Evolutionary conservation across 1,140 invertebrate genomes (phyloP).

Genomic region (Colletes latitarsis): DNA sequence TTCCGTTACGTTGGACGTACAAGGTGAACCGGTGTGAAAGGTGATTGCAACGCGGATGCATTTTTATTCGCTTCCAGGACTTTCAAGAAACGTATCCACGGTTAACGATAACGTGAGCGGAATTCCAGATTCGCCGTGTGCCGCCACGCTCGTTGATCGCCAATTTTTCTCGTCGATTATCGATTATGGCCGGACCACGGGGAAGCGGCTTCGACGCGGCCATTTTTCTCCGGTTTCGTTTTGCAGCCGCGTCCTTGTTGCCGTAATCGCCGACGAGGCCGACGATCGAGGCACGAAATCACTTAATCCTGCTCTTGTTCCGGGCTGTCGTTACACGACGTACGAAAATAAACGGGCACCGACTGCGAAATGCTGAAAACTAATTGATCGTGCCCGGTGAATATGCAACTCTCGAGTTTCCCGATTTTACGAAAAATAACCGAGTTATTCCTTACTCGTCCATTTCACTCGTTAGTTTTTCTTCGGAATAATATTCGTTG

Average conservation of each 20-base stretch:
- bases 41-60: constrained; percentile 67
- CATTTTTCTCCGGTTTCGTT: neutral
- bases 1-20: constrained; percentile 65
- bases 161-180: neutral
- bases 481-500: too few species aligned
- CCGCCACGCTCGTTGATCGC: neutral
- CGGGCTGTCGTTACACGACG: too few species aligned
- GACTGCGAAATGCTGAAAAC: too few species aligned
- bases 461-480: too few species aligned
- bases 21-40: constrained; percentile 68
- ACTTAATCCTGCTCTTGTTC: neutral
- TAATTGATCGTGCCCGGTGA: too few species aligned
- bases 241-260: neutral
- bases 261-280: neutral
- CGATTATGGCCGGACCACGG: neutral
- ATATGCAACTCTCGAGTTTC: too few species aligned
- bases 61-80: constrained; percentile 56
- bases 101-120: constrained; percentile 49
- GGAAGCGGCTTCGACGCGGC: neutral
- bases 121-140: constrained; percentile 48
- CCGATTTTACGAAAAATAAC: too few species aligned
- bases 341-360: too few species aligned
- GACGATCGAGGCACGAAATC: neutral
- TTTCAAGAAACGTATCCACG: constrained; percentile 53
- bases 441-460: too few species aligned